Evolutionary conservation across 2,888 invertebrate genomes (phyloP).

Genomic region (Epiblema foenella): DNA sequence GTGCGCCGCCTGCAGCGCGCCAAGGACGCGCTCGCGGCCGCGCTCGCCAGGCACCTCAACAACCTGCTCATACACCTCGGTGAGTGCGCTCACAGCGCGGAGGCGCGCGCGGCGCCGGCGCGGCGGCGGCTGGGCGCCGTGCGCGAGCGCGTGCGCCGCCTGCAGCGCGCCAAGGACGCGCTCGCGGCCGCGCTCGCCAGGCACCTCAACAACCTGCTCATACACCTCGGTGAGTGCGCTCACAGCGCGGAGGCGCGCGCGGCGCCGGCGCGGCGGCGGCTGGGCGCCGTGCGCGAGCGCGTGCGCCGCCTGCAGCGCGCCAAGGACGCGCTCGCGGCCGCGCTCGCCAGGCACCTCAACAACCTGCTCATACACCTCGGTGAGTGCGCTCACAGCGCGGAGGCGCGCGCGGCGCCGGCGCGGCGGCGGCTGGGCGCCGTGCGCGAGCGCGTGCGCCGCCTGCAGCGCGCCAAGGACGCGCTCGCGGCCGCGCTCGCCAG

Average conservation of each 20-base stretch:
- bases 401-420: no score
- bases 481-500: slow-evolving; percentile 91
- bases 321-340: slow-evolving; percentile 84
- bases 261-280: no score
- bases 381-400: background rate
- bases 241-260: no score
- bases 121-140: slow-evolving; percentile 65
- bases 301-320: slow-evolving; percentile 66
- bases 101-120: no score
- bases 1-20: slow-evolving; percentile 66
- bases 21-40: slow-evolving; percentile 84
- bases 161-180: slow-evolving; percentile 65
- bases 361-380: slow-evolving; percentile 97
- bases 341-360: slow-evolving; percentile 95
- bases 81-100: background rate
- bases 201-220: slow-evolving; percentile 97
- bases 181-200: slow-evolving; percentile 91
- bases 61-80: slow-evolving; percentile 97
- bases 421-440: slow-evolving; percentile 65
- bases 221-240: slow-evolving; percentile 88
- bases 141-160: slow-evolving; percentile 67
- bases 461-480: slow-evolving; percentile 65
- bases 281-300: slow-evolving; percentile 67
- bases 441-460: slow-evolving; percentile 67
- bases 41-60: slow-evolving; percentile 95